phyloP scores from a whole-genome alignment of 2,888 invertebrate genomes.

The Ecdyonurus torrentis region DNA sequence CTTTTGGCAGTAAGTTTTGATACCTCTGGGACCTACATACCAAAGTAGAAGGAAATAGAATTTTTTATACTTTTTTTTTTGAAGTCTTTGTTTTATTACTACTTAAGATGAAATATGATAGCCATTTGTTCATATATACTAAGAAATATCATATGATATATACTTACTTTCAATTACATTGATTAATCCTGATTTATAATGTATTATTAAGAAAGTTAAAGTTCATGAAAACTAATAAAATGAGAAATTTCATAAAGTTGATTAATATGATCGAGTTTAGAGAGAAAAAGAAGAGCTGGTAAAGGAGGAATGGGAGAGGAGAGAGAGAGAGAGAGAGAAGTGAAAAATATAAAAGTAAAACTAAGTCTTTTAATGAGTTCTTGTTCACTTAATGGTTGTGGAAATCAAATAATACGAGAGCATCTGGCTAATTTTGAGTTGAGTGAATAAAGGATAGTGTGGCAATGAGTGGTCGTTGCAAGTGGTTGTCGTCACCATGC shows the following conservation, averaged over 20 bases:
- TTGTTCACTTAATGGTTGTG: neutral
- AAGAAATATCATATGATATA: too few relatives aligned
- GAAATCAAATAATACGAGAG: neutral
- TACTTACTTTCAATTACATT: too few relatives aligned
- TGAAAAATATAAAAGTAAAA: neutral
- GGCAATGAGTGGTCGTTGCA: neutral
- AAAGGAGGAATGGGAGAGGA: neutral
- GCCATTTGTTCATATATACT: too few relatives aligned
- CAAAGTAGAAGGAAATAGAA: neutral
- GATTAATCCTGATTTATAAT: too few relatives aligned
- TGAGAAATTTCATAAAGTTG: too few relatives aligned
- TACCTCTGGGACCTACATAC: neutral
- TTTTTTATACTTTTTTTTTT: neutral
- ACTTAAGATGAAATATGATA: neutral
- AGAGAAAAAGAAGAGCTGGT: neutral
- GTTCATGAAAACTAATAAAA: too few relatives aligned
- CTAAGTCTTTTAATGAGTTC: neutral
- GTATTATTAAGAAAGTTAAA: too few relatives aligned
- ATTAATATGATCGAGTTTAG: too few relatives aligned
- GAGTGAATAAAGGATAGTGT: neutral
- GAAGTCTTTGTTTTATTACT: too few relatives aligned
- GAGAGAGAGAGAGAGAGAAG: constrained; percentile 2
- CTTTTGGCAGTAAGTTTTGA: neutral
- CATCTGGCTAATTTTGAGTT: neutral
- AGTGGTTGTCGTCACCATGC: neutral